Evolutionary conservation across 2,113 vertebrate species (phyloP).

Genomic region (Aspiorhynchus laticeps): DNA sequence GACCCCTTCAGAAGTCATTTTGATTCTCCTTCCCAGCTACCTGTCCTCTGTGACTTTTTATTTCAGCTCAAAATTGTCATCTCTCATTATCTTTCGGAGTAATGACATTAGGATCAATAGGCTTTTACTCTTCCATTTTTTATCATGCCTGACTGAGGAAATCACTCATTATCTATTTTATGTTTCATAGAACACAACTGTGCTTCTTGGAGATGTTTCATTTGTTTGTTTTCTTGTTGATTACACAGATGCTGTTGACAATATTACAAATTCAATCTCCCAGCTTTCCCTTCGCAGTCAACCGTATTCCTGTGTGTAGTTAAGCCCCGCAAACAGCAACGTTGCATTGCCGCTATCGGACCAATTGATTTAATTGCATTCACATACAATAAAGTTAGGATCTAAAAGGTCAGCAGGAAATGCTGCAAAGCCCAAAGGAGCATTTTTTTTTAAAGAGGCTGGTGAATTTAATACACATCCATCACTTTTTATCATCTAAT

Average conservation of each 20-base stretch:
- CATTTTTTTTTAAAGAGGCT: conserved; percentile 74
- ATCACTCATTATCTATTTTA: conserved; percentile 10
- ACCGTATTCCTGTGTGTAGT: conserved; percentile 76
- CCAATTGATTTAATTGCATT: conserved; percentile 90
- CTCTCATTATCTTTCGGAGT: conserved; percentile 54
- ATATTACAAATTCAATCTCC: conserved; percentile 32
- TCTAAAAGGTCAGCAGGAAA: conserved; percentile 94
- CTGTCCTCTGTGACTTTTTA: conserved; percentile 57
- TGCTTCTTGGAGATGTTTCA: conserved; percentile 18
- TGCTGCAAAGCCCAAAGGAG: conserved; percentile 85
- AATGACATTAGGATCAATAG: conserved; percentile 58
- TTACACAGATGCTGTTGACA: conserved; percentile 27
- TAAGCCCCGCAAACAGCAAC: conserved; percentile 77
- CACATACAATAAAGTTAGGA: conserved; percentile 90
- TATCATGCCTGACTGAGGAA: neutral
- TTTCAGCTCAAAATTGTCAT: conserved; percentile 59
- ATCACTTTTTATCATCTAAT: conserved; percentile 99
- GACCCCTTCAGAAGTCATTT: conserved; percentile 66
- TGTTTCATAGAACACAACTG: conserved; percentile 26
- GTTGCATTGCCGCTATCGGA: conserved; percentile 83
- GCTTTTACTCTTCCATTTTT: conserved; percentile 46
- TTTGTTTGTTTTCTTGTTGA: conserved; percentile 26
- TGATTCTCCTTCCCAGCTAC: conserved; percentile 54
- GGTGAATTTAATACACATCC: conserved; percentile 92
- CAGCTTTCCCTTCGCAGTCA: conserved; percentile 53